Base-by-base conservation (phyloP, 2,888 invertebrate species). In the Yponomeuta malinellus region DNA sequence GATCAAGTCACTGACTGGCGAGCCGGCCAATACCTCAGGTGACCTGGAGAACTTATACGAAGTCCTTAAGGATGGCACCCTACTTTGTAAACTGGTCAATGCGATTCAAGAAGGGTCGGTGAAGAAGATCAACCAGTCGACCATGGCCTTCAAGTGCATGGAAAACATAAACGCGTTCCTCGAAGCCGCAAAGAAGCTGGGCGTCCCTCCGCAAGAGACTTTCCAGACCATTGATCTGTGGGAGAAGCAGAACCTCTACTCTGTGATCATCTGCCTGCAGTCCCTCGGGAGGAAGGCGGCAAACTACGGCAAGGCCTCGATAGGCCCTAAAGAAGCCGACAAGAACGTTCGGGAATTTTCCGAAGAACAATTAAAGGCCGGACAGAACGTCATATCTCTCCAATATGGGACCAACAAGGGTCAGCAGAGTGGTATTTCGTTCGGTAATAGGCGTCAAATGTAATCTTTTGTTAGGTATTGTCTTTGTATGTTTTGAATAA, bases 141-240 rank as follows among this genome's bases (percentile, higher is more conserved):
- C 95, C 77, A 96, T 98, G 95, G 98, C 97, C 70, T 99, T 99
- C 90, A 98, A 98, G 86, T 98, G 98, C 90, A 99, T 99, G 99
- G 99, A 99, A 88, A 99, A 99, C 85, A 99, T 99, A 78, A 98
- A 98, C 87, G 96, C 96, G 64, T 98, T 99, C 89, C 90, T 98
- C 74, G 96, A 96, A 76, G 96, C 96, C 29, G 97, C 96, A 71
- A 95, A 95, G 84, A 95, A 94, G 74, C 92, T 98, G 74, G 99
- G 99, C 69, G 98, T 99, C 33, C 97, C 97, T 1, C 95, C 97
- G 63, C 97, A 97, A 82, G 99, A 99, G 89, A 96, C 97, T 59
- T 99, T 99, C 95, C 98, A 98, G 90, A 99, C 98, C n/a, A 98
- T 98, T 68, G 99, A 99, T 88, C 94, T 99, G 71, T 99, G 98